These are phyloP conservation scores for Drosophila tsacasi DNA, from an alignment of 1,140 invertebrate genomes.

Conservation along the genomic window DNA sequence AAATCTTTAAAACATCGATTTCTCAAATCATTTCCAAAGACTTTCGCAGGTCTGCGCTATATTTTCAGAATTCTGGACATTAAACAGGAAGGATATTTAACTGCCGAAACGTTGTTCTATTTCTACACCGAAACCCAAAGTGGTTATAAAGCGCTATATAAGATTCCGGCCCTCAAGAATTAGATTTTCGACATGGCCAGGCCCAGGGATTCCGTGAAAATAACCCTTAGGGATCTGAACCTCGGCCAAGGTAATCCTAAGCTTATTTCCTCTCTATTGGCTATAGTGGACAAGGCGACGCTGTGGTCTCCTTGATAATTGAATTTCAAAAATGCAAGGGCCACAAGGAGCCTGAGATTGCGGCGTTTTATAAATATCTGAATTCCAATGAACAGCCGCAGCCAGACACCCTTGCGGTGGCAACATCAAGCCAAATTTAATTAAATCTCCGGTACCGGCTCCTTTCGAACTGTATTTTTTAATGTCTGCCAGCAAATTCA, in stretches of 20 bases:
- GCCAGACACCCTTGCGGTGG: constrained; percentile 21
- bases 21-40: neutral
- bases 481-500: constrained; percentile 8
- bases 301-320: constrained; percentile 96
- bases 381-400: constrained; percentile 17
- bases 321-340: constrained; percentile 98
- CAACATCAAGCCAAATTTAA: constrained; percentile 70
- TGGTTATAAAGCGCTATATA: constrained; percentile 93
- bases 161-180: constrained; percentile 97
- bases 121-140: constrained; percentile 98
- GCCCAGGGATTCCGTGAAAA: constrained; percentile 92
- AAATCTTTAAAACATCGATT: neutral
- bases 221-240: constrained; percentile 94
- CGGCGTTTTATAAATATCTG: constrained; percentile 66
- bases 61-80: constrained; percentile 97
- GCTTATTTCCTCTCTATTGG: neutral
- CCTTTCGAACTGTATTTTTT: neutral
- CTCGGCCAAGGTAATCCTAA: neutral
- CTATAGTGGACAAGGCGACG: constrained; percentile 95
- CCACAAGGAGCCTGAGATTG: constrained; percentile 95
- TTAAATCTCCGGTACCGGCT: constrained; percentile 45
- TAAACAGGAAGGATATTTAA: constrained; percentile 94
- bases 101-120: constrained; percentile 96
- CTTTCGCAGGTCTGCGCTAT: constrained; percentile 95
- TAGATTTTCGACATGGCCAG: constrained; percentile 99